phyloP scores from a whole-genome alignment of 2,797 vertebrate genomes.

The Poecile montanus region DNA sequence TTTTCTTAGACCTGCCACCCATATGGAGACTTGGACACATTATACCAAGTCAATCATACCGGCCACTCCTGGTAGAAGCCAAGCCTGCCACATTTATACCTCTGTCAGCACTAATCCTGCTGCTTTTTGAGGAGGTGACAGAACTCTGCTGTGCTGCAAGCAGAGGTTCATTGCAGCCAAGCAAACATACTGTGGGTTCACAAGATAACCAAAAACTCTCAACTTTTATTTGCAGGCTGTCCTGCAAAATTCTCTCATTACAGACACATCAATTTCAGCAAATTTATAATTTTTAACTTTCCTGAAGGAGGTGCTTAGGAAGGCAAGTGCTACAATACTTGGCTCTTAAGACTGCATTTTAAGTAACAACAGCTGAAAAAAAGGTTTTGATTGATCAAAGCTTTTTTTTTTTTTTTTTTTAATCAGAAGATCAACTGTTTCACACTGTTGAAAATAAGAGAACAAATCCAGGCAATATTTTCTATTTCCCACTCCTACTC shows the following conservation, averaged over 20 bases:
- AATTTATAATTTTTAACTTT: background rate
- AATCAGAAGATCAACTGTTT: background rate
- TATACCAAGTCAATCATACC: fast-evolving
- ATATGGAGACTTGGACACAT: fast-evolving
- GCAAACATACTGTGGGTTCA: background rate
- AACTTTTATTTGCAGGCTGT: background rate
- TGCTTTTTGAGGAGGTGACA: background rate
- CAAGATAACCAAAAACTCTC: background rate
- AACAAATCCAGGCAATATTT: constrained; percentile 17
- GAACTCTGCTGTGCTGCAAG: background rate
- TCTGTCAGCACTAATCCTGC: background rate
- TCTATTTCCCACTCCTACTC: background rate
- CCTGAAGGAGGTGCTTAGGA: background rate
- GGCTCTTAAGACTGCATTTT: background rate
- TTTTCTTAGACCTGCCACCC: background rate
- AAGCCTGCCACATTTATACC: background rate
- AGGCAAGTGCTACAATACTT: background rate
- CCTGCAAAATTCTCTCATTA: background rate
- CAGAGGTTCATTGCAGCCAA: background rate
- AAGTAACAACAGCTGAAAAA: background rate
- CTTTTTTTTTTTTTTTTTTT: background rate
- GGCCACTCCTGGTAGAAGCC: background rate
- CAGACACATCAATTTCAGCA: background rate
- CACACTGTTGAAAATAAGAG: background rate
- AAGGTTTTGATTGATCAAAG: background rate